A percentile compares a stretch with the other conserved stretches of the same genome.
Conservation (phyloP, 1,140 invertebrate genomes). For the Eufriesea mexicana region DNA sequence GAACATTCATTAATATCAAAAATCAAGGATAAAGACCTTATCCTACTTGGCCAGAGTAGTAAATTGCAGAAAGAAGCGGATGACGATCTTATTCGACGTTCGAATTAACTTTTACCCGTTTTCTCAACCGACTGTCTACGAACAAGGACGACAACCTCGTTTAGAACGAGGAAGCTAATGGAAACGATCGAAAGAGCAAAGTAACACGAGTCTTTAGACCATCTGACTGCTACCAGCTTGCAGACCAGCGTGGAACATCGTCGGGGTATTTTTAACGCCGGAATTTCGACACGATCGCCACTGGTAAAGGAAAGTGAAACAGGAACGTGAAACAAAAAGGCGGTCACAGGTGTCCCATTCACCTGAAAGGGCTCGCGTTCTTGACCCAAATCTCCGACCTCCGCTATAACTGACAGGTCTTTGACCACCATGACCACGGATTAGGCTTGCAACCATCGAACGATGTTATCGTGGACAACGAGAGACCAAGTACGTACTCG, state of each 20-base stretch:
- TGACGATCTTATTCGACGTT: too few relatives aligned
- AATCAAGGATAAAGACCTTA: too few relatives aligned
- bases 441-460: neutral
- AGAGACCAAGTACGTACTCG: neutral
- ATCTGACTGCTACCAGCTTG: too few relatives aligned
- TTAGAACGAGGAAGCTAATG: neutral
- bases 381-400: constrained; percentile 15
- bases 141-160: neutral
- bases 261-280: neutral
- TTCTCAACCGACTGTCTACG: too few relatives aligned
- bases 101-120: too few relatives aligned
- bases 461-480: neutral
- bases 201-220: too few relatives aligned
- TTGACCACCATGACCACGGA: neutral
- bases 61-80: too few relatives aligned
- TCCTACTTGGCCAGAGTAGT: too few relatives aligned
- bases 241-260: neutral
- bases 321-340: neutral
- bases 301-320: constrained; percentile 24
- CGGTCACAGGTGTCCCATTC: constrained; percentile 15
- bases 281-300: neutral
- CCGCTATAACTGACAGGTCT: constrained; percentile 16
- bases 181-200: neutral
- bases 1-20: too few relatives aligned
- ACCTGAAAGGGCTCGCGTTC: constrained; percentile 23